phyloP scores from a whole-genome alignment of 2,888 invertebrate species.

The Netelia melanura region DNA sequence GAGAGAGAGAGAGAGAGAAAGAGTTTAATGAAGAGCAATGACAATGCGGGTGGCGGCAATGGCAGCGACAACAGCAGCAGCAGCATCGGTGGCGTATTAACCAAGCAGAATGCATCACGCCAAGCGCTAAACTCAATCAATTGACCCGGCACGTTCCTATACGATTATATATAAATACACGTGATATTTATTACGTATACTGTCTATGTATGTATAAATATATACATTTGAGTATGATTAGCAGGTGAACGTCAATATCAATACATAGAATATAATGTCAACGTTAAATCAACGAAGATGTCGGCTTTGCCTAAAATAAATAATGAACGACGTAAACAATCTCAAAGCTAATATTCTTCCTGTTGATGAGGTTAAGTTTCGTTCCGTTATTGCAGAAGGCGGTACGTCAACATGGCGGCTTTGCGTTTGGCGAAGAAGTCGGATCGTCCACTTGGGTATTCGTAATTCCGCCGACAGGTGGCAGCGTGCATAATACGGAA shows the following conservation, averaged over 20 bases:
- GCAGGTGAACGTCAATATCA: background rate
- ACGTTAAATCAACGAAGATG: background rate
- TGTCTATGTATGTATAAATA: slow-evolving; percentile 6
- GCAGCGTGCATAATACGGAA: no score
- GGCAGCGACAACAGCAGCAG: slow-evolving; percentile 27
- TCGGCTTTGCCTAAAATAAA: background rate
- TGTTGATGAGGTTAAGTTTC: background rate
- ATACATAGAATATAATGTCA: background rate
- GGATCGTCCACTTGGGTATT: no score
- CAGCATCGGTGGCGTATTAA: slow-evolving; percentile 62
- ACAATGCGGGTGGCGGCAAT: slow-evolving; percentile 49
- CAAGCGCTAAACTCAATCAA: slow-evolving; percentile 63
- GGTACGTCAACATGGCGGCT: no score
- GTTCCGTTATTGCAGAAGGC: background rate
- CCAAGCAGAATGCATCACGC: slow-evolving; percentile 60
- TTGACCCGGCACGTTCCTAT: slow-evolving; percentile 47
- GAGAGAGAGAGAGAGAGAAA: background rate
- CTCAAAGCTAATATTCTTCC: background rate
- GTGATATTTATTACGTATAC: slow-evolving; percentile 10
- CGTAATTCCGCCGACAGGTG: no score
- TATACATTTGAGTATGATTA: background rate
- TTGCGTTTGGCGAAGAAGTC: no score
- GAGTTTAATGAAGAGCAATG: slow-evolving; percentile 57
- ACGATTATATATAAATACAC: slow-evolving; percentile 18
- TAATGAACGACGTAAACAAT: background rate